These are phyloP conservation scores for Chromoteleia sp. DNA, from an alignment of 2,888 invertebrate genomes.

Conservation along the genomic window DNA sequence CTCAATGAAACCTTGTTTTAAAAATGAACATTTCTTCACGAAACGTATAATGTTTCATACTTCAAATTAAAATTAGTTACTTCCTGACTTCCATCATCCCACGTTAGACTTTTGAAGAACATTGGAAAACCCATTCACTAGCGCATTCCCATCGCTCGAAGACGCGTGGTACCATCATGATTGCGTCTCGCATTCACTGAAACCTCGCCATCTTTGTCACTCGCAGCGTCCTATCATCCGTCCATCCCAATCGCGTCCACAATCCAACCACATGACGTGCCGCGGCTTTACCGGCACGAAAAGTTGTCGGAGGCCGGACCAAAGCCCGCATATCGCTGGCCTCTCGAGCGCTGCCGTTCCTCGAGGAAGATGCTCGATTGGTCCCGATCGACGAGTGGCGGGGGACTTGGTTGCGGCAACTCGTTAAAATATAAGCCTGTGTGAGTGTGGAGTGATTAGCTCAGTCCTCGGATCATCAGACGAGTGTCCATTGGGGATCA, in stretches of 20 bases:
- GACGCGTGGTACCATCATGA: too few relatives aligned
- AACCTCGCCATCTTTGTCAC: conserved; percentile 40
- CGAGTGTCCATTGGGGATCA: conserved; percentile 75
- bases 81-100: too few relatives aligned
- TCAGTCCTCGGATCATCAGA: conserved; percentile 80
- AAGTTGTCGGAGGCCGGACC: conserved; percentile 71
- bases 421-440: conserved; percentile 83
- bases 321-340: conserved; percentile 77
- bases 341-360: conserved; percentile 64
- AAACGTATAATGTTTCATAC: too few relatives aligned
- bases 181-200: too few relatives aligned
- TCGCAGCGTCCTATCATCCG: not conserved
- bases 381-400: conserved; percentile 77
- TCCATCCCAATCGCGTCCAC: conserved; percentile 30
- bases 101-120: too few relatives aligned
- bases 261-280: conserved; percentile 55
- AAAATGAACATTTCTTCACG: too few relatives aligned
- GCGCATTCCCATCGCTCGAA: too few relatives aligned
- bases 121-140: too few relatives aligned
- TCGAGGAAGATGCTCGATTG: conserved; percentile 77
- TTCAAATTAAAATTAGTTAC: too few relatives aligned
- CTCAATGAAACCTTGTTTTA: too few relatives aligned
- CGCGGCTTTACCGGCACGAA: conserved; percentile 17
- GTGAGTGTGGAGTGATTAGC: conserved; percentile 82
- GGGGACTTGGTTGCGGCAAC: conserved; percentile 76